Base-by-base conservation (phyloP, 2,797 vertebrate genomes). In the Catostomus latipinnis region DNA sequence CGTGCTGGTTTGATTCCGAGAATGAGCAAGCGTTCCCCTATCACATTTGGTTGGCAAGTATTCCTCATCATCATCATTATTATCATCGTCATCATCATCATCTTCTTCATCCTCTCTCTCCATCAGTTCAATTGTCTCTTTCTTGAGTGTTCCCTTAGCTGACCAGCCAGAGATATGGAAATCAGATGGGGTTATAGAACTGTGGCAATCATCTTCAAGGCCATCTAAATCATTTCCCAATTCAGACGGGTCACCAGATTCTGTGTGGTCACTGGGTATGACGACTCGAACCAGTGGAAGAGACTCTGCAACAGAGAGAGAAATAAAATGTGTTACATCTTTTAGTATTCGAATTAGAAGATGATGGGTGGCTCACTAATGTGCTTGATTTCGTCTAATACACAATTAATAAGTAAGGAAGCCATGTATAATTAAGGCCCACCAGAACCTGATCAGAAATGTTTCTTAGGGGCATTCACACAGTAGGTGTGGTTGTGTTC, bases 231-330 rank as follows among this genome's bases (percentile, higher is more conserved):
- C 87, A 60, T 80, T 83, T 71, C 78, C 72, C 11, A 83, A 45
- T 61, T 89, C 87, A 8, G 88, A 83, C 46, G 70, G 73, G 22
- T 89, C 81, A 57, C 76, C 60, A 13, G 75, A 74, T 13, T 73
- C 65, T 57, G 74, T 2, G 22, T 82, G 50, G 67, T 88, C 46
- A 18, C 78, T 43, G 70, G 81, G 76, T 1, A 43, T 74, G 78
- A 61, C 81, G n/a, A 83, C 53, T 83, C 78, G 88, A 71, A 84
- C 74, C 78, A 82, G 84, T 0, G 88, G 87, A 74, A 93, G 85
- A n/a, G 91, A 91, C 85, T 63, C 72, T 76, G 53, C 61, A 76
- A 63, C 10, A 71, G 16, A 58, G 45, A 50, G 4, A 68, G 10
- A 69, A 61, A 67, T 57, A 13, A 65, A 65, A 46, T 12, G 13